Evolutionary conservation across 2,797 vertebrate genomes (phyloP), one percentile per base, ranked within the genome.

Genomic region (Ispidina picta): DNA sequence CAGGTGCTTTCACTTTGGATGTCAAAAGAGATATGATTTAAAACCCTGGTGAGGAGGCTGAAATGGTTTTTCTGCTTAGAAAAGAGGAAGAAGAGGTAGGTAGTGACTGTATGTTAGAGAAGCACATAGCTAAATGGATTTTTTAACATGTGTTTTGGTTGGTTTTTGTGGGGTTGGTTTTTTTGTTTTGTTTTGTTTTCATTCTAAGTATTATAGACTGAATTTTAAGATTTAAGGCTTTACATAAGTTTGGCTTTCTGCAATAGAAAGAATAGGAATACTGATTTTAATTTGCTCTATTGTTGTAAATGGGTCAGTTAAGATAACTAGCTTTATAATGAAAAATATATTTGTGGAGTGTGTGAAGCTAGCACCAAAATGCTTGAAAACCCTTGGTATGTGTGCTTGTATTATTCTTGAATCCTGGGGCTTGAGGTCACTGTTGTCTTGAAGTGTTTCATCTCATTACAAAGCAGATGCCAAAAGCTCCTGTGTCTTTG

Each of bases 1-100:
- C 92, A 89, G 76, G 54, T 92, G 85, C 48, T 89, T 77, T 65
- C 62, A 65, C 15, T 92, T 65, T 75, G 39, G 31, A 66, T 2
- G 6, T 51, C 52, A 88, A 59, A 31, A 89, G 23, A 84, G 64
- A 60, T 26, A 41, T 23, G 28, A 90, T 66, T 90, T 90, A 94
- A 92, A 37, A 72, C 33, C 18, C 46, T 21, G 21, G 29, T 80
- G 46, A 60, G 54, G 0, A 33, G 3, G 4, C 3, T 46, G 8
- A 25, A 10, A 2, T 41, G 3, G 1, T 25, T 37, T 12, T 33
- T 31, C 4, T 15, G 49, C 16, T 20, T 63, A 9, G 26, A 41
- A 58, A 75, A 7, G 10, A 35, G 8, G 2, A 8, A 54, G 22
- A 51, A 54, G 10, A 39, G 31, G 39, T 25, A 43, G 23, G 13